A percentile compares a stretch with the other conserved stretches of the same genome.
Evolutionary conservation across 1,140 invertebrate genomes (phyloP).

Genomic region (Drosophila orosa): DNA sequence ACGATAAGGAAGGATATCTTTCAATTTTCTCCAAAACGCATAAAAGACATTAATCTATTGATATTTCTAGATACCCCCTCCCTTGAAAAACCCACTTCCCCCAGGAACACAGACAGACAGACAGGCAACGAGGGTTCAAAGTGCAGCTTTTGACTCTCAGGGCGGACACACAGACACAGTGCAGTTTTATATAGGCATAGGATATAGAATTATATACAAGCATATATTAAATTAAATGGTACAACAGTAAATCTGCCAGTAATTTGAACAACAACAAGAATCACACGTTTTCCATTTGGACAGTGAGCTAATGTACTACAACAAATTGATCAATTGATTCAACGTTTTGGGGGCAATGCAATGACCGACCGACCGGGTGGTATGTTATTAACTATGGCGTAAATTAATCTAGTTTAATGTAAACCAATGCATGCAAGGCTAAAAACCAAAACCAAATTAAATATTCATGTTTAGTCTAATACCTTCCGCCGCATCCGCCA

Average conservation of each 20-base stretch:
- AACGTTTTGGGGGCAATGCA: conserved; percentile 58
- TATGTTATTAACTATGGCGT: conserved; percentile 66
- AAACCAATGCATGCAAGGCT: conserved; percentile 51
- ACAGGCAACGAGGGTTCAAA: conserved; percentile 20
- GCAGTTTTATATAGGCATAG: conserved; percentile 56
- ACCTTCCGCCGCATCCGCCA: conserved; percentile 25
- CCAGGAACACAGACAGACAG: conserved; percentile 3
- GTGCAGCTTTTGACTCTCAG: not conserved
- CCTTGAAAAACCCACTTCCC: conserved; percentile 11
- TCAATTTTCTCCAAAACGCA: conserved; percentile 65
- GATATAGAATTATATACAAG: conserved; percentile 51
- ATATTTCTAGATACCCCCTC: conserved; percentile 32
- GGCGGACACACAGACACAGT: conserved; percentile 37
- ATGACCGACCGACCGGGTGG: conserved; percentile 40
- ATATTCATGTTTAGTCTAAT: conserved; percentile 44
- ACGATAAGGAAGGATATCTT: conserved; percentile 54
- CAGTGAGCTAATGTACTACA: conserved; percentile 80
- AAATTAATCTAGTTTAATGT: conserved; percentile 63
- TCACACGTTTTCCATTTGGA: conserved; percentile 82
- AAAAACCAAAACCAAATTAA: conserved; percentile 41
- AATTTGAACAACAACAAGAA: conserved; percentile 78
- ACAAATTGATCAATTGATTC: conserved; percentile 74
- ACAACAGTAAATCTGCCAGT: conserved; percentile 76
- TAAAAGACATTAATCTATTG: conserved; percentile 72
- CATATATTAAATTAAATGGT: conserved; percentile 58